Base-by-base conservation (phyloP, 2,888 invertebrate genomes). In the Phrixothrix hirtus region DNA sequence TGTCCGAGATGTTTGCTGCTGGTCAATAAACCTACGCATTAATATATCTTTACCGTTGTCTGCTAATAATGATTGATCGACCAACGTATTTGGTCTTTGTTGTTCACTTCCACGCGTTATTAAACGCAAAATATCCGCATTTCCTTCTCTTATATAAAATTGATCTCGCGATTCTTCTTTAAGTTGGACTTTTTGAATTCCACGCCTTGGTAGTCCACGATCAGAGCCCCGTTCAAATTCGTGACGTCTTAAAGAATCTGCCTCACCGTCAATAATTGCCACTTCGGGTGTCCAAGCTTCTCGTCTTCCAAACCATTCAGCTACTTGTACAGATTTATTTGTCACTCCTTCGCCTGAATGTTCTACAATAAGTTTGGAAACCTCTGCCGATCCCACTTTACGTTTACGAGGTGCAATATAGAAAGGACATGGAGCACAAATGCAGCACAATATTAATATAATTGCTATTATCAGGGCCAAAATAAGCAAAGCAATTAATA, bases 221-320 rank as follows among this genome's bases (percentile, higher is more conserved):
- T 89, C 89, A 11, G 89, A 88, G 3, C 87, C 89, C 30, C 89
- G 79, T 60, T 90, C 89, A 50, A 87, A 82, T 76, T 91, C 90
- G 66, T 90, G 88, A 47, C 87, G 79, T 57, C 86, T 78, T 64
- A 90, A 80, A 0, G 89, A 89, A 66, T 89, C 89, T 39, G 84
- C 80, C 59, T 88, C 88, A 12, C 80, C 78, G 48, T 86, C 84
- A 2, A 75, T 76, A 34, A 71, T 65, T 1, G 63, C 69, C 16
- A 65, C 84, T 73, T 89, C 89, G 29, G 90, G 90, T 67, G 90
- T 90, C 92, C 92, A 92, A 17, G 92, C 92, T 80, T 92, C 91
- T 70, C 88, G 83, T 71, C 86, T 79, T 68, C 86, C 84, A 70
- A 79, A 80, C 88, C 88, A 88, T 72, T 88, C 88, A 58, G 83